These are phyloP conservation scores for Homarus gammarus DNA, from an alignment of 2,888 invertebrate genomes.

Conservation along the genomic window DNA sequence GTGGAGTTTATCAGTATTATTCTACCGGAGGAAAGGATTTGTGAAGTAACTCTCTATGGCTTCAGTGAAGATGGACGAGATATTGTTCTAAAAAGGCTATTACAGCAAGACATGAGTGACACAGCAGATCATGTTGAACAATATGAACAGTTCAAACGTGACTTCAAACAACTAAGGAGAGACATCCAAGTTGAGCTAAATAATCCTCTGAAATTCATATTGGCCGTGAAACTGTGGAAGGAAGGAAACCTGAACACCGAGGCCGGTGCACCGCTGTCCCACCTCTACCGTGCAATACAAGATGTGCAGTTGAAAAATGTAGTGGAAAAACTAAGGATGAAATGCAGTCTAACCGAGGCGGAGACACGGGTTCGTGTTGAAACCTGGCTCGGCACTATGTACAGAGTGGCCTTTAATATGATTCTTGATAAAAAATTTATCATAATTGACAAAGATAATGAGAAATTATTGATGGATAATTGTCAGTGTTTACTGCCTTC, in stretches of 20 bases:
- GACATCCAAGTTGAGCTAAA: constrained; percentile 17
- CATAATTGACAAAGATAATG: neutral
- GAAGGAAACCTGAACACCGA: neutral
- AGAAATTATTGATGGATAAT: neutral
- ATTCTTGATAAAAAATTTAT: neutral
- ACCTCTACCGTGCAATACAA: constrained; percentile 29
- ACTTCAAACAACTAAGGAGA: neutral
- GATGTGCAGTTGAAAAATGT: constrained; percentile 4
- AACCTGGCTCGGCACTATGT: constrained; percentile 24
- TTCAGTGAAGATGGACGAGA: neutral
- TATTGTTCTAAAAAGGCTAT: neutral
- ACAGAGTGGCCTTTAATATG: constrained; percentile 30
- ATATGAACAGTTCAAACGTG: neutral
- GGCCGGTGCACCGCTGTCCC: neutral
- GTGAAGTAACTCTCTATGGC: constrained; percentile 1
- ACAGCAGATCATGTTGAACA: neutral
- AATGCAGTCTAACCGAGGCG: neutral
- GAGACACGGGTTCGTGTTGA: constrained; percentile 7
- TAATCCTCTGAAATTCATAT: constrained; percentile 47
- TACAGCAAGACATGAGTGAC: neutral
- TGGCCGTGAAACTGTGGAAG: constrained; percentile 41
- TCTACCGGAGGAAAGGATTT: neutral
- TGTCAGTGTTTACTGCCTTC: neutral
- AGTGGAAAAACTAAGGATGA: neutral
- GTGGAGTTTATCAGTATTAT: neutral